phyloP scores from a whole-genome alignment of 2,888 invertebrate species.

The Phania funesta region DNA sequence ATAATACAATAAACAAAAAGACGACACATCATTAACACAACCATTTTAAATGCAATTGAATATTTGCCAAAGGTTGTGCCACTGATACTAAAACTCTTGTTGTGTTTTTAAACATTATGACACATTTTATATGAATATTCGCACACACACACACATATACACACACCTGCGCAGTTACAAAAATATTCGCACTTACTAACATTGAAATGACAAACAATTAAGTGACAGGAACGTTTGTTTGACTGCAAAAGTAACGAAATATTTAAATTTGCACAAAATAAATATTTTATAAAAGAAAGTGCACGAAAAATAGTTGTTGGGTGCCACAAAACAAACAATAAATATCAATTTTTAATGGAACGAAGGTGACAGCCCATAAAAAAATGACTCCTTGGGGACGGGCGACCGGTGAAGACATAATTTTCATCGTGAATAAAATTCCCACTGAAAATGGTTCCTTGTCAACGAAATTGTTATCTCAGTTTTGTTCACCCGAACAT shows the following conservation, averaged over 20 bases:
- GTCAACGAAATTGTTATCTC: too few relatives aligned
- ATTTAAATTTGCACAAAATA: slow-evolving; percentile 19
- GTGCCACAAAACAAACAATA: too few relatives aligned
- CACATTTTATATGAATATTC: slow-evolving; percentile 15
- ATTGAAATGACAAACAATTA: slow-evolving; percentile 19
- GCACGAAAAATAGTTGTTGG: not conserved
- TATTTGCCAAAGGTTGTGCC: slow-evolving; percentile 61
- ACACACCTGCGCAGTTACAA: not conserved
- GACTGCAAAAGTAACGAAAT: not conserved
- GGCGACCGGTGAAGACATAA: too few relatives aligned
- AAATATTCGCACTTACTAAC: not conserved
- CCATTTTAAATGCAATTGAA: slow-evolving; percentile 36
- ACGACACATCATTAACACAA: slow-evolving; percentile 19
- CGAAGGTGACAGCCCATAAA: too few relatives aligned
- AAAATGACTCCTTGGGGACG: too few relatives aligned
- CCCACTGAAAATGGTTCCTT: too few relatives aligned
- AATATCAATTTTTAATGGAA: too few relatives aligned
- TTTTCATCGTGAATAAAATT: too few relatives aligned
- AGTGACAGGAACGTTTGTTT: not conserved
- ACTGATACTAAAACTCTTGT: not conserved
- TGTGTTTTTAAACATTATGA: slow-evolving; percentile 5
- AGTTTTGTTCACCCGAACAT: too few relatives aligned
- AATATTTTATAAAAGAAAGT: not conserved
- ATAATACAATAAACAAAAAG: not conserved
- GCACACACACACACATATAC: not conserved